These are phyloP conservation scores for Sigmodon hispidus DNA, from an alignment of 2,113 vertebrate genomes.

Conservation along the genomic window DNA sequence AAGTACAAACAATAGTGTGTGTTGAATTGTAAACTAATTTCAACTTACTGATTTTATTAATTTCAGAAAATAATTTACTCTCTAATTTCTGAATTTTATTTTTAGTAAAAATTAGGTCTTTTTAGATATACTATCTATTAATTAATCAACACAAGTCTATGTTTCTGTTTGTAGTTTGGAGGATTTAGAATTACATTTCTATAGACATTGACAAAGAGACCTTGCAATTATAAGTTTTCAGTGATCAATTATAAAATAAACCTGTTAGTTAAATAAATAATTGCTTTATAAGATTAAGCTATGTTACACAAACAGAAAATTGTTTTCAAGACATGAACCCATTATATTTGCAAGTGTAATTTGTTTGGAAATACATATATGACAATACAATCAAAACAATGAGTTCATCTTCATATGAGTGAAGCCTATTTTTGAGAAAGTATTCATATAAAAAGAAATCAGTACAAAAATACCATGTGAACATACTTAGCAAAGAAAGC, in stretches of 20 bases:
- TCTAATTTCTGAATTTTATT: not conserved
- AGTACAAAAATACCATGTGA: not conserved
- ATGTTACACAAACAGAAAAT: not conserved
- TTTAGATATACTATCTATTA: not conserved
- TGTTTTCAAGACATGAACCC: too few species aligned
- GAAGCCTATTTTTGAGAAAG: not conserved
- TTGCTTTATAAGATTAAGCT: not conserved
- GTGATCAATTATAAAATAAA: not conserved
- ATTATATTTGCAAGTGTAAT: not conserved
- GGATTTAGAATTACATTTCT: slow-evolving; percentile 5
- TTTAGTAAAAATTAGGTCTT: not conserved
- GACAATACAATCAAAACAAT: not conserved
- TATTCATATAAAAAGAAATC: too few species aligned
- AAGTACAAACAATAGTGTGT: not conserved
- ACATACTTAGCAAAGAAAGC: not conserved
- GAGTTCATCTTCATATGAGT: not conserved
- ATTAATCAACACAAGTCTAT: not conserved
- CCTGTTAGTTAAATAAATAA: not conserved
- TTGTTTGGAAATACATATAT: not conserved
- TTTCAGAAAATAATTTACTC: not conserved
- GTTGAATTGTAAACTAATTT: not conserved
- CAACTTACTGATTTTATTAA: not conserved
- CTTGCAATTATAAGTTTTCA: not conserved
- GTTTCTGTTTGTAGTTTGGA: not conserved
- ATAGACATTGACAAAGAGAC: not conserved